Percentiles rank a stretch among this genome's conserved stretches.
Evolutionary conservation across 2,797 vertebrate species (phyloP).

Genomic region (Synanceia verrucosa): DNA sequence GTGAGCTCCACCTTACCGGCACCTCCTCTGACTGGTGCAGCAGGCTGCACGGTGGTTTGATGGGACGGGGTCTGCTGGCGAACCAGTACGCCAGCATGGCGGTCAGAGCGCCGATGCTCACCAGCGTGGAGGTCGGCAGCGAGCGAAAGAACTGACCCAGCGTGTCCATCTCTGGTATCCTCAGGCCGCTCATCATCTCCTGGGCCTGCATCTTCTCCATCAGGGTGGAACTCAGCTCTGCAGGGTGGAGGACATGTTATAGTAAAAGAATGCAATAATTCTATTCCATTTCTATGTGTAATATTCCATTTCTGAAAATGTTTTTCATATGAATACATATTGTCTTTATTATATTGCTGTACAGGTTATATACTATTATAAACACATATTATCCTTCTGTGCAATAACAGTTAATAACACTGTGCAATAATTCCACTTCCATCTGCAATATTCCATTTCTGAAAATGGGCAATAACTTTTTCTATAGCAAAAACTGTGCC

Average conservation of each 20-base stretch:
- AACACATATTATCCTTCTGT: too few relatives aligned
- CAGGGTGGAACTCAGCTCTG: conserved; percentile 91
- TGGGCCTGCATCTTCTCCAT: conserved; percentile 97
- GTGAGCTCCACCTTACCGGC: conserved; percentile 54
- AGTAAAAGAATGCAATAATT: not conserved
- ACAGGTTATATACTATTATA: too few relatives aligned
- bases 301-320: too few relatives aligned
- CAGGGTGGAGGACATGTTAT: not conserved
- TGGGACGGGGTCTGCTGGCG: conserved; percentile 89
- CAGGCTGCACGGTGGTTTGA: conserved; percentile 92
- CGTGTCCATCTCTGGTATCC: conserved; percentile 90
- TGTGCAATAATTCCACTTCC: too few relatives aligned
- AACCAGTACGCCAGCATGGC: conserved; percentile 94
- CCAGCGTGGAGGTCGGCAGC: conserved; percentile 89
- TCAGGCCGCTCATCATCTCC: conserved; percentile 90
- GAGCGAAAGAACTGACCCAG: conserved; percentile 90
- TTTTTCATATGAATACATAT: too few relatives aligned
- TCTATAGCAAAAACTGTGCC: too few relatives aligned
- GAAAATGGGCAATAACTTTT: too few relatives aligned
- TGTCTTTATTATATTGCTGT: too few relatives aligned
- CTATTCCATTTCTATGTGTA: not conserved
- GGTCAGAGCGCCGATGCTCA: conserved; percentile 91
- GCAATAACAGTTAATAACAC: too few relatives aligned
- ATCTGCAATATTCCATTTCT: too few relatives aligned
- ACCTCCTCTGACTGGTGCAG: conserved; percentile 92